Evolutionary conservation across 2,113 vertebrate genomes (phyloP).

Genomic region (Meleagris gallopavo): DNA sequence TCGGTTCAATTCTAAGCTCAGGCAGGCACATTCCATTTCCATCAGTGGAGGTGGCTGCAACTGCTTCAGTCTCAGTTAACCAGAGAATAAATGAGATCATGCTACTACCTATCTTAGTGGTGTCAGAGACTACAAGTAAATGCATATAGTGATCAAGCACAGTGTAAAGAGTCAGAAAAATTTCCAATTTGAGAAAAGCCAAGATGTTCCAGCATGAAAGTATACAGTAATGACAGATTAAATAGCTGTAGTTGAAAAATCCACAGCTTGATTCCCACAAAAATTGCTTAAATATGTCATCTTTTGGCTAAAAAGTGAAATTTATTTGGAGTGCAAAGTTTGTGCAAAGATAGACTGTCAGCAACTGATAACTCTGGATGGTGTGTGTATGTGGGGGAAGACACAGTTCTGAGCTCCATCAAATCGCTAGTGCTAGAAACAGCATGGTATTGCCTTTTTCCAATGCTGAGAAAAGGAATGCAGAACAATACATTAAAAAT

Average conservation of each 20-base stretch:
- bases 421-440: background rate
- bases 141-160: background rate
- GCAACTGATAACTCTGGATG: background rate
- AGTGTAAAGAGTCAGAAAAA: background rate
- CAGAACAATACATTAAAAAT: constrained; percentile 53
- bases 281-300: constrained; percentile 16
- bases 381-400: rapidly evolving
- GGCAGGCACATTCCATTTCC: background rate
- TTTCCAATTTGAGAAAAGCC: background rate
- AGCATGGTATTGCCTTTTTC: background rate
- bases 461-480: background rate
- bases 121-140: background rate
- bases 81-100: background rate
- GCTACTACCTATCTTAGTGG: background rate
- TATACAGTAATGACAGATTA: background rate
- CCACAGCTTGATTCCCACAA: constrained; percentile 39
- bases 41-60: background rate
- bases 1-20: background rate
- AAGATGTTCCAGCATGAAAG: background rate
- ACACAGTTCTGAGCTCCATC: background rate
- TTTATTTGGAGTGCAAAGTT: background rate
- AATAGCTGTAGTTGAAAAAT: constrained; percentile 9
- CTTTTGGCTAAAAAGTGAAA: background rate
- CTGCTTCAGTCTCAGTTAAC: background rate
- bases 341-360: background rate